Conservation (phyloP, 2,888 invertebrate species). For the Lamellibrachia satsuma region DNA sequence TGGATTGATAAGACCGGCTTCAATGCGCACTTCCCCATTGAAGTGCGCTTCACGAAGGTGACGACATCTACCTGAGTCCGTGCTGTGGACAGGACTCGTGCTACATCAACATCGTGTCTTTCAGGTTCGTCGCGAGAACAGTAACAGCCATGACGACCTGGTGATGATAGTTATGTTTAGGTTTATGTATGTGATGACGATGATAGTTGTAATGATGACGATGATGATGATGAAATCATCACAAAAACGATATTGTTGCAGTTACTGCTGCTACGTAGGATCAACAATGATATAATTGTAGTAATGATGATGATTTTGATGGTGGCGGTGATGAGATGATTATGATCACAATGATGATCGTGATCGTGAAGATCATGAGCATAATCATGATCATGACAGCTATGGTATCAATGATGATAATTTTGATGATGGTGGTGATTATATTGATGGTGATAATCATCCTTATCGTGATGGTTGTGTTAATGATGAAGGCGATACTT, state of each 20-base stretch:
- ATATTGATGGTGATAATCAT: not conserved
- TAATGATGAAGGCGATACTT: not conserved
- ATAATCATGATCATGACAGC: not conserved
- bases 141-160: not conserved
- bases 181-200: not conserved
- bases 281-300: no score
- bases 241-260: no score
- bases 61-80: slow-evolving; percentile 61
- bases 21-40: slow-evolving; percentile 62
- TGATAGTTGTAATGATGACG: not conserved
- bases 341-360: no score
- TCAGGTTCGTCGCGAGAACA: slow-evolving; percentile 47
- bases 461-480: not conserved
- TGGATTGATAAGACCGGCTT: slow-evolving; percentile 52
- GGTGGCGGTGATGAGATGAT: no score
- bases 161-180: slow-evolving; percentile 20
- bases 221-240: not conserved
- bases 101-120: slow-evolving; percentile 64
- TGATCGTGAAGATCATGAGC: not conserved
- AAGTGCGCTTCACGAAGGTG: slow-evolving; percentile 62
- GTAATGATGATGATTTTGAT: no score
- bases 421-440: not conserved
- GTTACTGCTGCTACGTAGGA: no score
- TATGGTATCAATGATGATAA: not conserved
- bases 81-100: slow-evolving; percentile 57